Conservation (phyloP, 2,888 invertebrate species). For the Tenthredo scrophulariae region DNA sequence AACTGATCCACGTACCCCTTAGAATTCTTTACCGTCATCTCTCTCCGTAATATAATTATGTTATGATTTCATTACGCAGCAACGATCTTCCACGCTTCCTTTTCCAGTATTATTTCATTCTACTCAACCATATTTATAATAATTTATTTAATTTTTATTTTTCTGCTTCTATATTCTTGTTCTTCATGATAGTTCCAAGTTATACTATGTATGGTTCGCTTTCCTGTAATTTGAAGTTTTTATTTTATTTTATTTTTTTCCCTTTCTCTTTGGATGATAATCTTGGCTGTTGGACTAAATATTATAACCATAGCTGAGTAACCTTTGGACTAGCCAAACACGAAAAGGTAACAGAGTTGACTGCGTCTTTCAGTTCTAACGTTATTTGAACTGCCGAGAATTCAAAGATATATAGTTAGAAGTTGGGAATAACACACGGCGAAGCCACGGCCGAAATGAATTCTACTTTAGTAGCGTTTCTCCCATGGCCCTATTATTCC, state of each 20-base stretch:
- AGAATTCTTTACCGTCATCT: background rate
- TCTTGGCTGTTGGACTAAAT: background rate
- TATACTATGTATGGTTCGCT: background rate
- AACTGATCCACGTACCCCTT: conserved; percentile 9
- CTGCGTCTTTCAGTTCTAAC: conserved; percentile 26
- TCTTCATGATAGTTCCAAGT: background rate
- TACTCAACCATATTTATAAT: background rate
- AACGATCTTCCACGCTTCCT: background rate
- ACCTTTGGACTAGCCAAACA: conserved; percentile 20
- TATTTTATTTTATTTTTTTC: background rate
- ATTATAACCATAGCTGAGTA: background rate
- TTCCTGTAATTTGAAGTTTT: background rate
- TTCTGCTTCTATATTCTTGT: background rate
- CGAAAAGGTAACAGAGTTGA: conserved; percentile 3
- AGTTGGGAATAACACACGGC: conserved; percentile 63
- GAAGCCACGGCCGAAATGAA: conserved; percentile 65
- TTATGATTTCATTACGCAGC: conserved; percentile 29
- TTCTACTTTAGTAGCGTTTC: conserved; percentile 64
- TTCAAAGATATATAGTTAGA: conserved; percentile 45
- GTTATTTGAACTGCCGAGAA: conserved; percentile 28
- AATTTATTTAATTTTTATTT: conserved; percentile 3
- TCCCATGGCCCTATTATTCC: conserved; percentile 46
- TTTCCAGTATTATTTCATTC: background rate
- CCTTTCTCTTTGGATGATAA: background rate
- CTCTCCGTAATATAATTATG: background rate